These are phyloP conservation scores for Limnephilus marmoratus DNA, from an alignment of 2,888 invertebrate species.

Conservation along the genomic window DNA sequence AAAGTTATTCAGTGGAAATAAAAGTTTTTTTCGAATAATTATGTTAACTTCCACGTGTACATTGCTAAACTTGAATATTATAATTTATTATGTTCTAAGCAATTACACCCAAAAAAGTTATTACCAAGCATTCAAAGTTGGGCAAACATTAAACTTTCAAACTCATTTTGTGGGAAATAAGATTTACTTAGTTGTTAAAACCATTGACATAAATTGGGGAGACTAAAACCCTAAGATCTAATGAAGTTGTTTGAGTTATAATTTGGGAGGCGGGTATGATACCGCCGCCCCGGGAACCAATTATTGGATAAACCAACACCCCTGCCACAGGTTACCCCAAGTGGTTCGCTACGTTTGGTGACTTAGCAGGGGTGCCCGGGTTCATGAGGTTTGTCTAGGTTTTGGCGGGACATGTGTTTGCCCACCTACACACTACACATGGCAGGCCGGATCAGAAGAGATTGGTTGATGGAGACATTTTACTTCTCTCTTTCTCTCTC, in stretches of 20 bases:
- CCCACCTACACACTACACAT: too few species aligned
- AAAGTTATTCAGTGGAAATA: neutral
- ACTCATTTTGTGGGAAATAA: neutral
- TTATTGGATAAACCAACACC: too few species aligned
- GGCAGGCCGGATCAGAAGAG: too few species aligned
- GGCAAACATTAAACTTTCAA: neutral
- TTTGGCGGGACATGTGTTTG: too few species aligned
- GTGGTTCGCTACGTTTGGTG: too few species aligned
- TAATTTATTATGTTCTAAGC: neutral
- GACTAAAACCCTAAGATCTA: neutral
- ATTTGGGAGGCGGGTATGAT: too few species aligned
- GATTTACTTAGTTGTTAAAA: neutral
- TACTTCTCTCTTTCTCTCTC: too few species aligned
- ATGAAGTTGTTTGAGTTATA: neutral
- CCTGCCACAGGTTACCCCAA: too few species aligned
- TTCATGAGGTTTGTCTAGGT: too few species aligned
- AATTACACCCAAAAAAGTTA: neutral
- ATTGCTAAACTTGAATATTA: neutral
- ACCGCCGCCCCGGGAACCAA: too few species aligned
- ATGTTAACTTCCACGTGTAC: neutral
- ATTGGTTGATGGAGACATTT: too few species aligned
- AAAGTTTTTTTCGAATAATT: neutral
- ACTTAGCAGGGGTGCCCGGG: too few species aligned
- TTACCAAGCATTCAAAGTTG: neutral
- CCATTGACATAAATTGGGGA: neutral